Percentiles rank a stretch among this genome's conserved stretches.
Conservation (phyloP, 2,797 vertebrate genomes). For the Heterohyrax brucei region DNA sequence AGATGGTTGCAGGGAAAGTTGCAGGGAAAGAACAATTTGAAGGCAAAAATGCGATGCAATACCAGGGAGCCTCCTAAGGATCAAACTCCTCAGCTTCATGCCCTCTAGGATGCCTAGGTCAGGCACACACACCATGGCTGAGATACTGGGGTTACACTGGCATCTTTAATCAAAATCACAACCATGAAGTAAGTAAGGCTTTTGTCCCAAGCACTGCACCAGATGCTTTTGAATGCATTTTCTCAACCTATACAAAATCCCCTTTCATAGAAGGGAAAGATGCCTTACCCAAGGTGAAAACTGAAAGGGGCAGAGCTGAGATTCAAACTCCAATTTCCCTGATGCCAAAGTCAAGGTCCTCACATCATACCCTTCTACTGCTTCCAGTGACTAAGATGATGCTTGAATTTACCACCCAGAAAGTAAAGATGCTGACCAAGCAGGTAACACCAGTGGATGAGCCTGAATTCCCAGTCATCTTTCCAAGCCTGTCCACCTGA, state of each 20-base stretch:
- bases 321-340: background rate
- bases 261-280: background rate
- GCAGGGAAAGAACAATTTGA: background rate
- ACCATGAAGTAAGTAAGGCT: background rate
- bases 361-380: background rate
- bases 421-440: background rate
- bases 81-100: background rate
- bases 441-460: background rate
- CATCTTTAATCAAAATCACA: background rate
- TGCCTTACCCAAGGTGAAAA: background rate
- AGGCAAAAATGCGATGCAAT: background rate
- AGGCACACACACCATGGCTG: background rate
- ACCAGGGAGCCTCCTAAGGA: background rate
- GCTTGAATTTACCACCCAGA: background rate
- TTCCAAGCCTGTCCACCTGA: background rate
- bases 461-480: background rate
- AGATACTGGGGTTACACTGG: background rate
- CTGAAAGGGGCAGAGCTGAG: background rate
- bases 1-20: background rate
- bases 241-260: conserved; percentile 11
- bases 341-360: background rate
- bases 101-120: background rate
- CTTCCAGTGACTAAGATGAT: background rate
- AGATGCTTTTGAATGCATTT: background rate
- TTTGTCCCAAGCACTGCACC: background rate